These are phyloP conservation scores for Catharus ustulatus DNA, from an alignment of 2,797 vertebrate species.

Conservation along the genomic window DNA sequence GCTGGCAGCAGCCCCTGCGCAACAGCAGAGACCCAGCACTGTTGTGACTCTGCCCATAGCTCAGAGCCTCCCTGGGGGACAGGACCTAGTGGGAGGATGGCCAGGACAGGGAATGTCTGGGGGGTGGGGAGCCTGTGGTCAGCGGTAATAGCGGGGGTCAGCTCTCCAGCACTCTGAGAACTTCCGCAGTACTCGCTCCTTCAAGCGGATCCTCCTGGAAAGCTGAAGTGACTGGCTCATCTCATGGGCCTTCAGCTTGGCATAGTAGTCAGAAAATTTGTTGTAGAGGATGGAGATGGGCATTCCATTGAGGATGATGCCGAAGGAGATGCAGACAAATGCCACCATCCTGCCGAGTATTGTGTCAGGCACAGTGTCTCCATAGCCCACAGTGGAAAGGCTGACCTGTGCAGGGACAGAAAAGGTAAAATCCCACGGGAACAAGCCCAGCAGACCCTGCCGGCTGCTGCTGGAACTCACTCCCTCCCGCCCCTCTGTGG, in stretches of 20 bases:
- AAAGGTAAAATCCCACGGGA: accelerated
- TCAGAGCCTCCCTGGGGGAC: neutral
- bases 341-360: slow-evolving; percentile 87
- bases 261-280: slow-evolving; percentile 93
- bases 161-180: slow-evolving; percentile 71
- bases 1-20: neutral
- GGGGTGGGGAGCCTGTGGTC: neutral
- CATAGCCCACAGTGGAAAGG: slow-evolving; percentile 92
- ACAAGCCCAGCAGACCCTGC: neutral
- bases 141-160: neutral
- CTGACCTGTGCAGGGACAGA: slow-evolving; percentile 81
- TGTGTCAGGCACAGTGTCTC: slow-evolving; percentile 87
- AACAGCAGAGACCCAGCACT: neutral
- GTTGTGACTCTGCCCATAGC: neutral
- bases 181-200: slow-evolving; percentile 74
- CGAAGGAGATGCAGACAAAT: slow-evolving; percentile 89
- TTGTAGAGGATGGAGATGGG: slow-evolving; percentile 94
- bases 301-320: slow-evolving; percentile 93
- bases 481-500: neutral
- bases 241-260: slow-evolving; percentile 89
- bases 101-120: neutral
- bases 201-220: slow-evolving; percentile 74
- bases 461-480: accelerated
- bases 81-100: neutral
- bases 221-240: slow-evolving; percentile 75